Conservation (phyloP, 2,113 vertebrate species). For the Pomatorhinus ruficollis region DNA sequence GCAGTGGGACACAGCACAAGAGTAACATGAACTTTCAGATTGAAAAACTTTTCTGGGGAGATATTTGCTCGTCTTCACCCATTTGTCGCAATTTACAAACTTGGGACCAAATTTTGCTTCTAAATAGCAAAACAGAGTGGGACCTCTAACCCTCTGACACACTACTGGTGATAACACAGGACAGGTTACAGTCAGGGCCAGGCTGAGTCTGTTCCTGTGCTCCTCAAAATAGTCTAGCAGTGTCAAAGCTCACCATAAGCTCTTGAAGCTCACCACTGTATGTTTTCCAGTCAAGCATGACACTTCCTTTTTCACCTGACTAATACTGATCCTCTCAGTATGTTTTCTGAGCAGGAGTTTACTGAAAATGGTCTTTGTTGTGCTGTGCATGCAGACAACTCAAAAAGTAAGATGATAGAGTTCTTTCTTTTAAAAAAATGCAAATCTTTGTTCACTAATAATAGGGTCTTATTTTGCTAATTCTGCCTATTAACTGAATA, state of each 20-base stretch:
- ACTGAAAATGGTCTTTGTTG: constrained; percentile 19
- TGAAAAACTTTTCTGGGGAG: accelerated
- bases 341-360: not conserved
- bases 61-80: not conserved
- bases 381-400: not conserved
- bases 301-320: not conserved
- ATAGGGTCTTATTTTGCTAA: not conserved
- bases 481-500: not conserved
- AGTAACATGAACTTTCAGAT: accelerated
- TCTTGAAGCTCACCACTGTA: not conserved
- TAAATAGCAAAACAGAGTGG: not conserved
- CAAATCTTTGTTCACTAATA: not conserved
- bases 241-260: not conserved
- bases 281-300: not conserved
- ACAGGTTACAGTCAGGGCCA: not conserved
- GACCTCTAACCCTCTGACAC: not conserved
- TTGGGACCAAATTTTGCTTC: not conserved
- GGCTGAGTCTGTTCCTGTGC: not conserved
- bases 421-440: not conserved
- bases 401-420: not conserved
- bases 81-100: not conserved
- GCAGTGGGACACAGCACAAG: accelerated
- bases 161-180: not conserved
- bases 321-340: not conserved
- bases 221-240: not conserved